Percentiles rank a stretch among this genome's conserved stretches.
These are phyloP conservation scores for Amblyjoppa proteus DNA, from an alignment of 2,888 invertebrate genomes.

Conservation along the genomic window DNA sequence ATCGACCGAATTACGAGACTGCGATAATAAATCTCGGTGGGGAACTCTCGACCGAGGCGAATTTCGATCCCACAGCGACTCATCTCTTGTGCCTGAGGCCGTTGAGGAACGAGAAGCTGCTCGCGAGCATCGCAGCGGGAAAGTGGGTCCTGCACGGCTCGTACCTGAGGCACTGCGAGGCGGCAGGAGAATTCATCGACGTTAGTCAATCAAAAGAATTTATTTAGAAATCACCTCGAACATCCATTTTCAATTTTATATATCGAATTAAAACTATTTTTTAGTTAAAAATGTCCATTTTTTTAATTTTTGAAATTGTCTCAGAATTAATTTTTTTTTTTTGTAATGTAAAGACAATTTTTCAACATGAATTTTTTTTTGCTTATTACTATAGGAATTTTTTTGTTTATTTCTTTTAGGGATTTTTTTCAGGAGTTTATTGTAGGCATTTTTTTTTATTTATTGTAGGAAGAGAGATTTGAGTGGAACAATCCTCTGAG, in stretches of 20 bases:
- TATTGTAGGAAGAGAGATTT: conserved; percentile 90
- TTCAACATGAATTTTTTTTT: too few relatives aligned
- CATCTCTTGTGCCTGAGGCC: conserved; percentile 92
- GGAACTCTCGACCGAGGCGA: conserved; percentile 86
- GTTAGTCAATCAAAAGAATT: conserved; percentile 84
- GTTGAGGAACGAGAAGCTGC: conserved; percentile 94
- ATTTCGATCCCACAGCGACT: conserved; percentile 89
- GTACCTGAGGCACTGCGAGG: conserved; percentile 90
- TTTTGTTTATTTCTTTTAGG: too few relatives aligned
- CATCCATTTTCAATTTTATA: too few relatives aligned
- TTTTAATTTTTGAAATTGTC: too few relatives aligned
- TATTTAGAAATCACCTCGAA: background rate
- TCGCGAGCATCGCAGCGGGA: conserved; percentile 94
- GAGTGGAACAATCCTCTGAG: conserved; percentile 94
- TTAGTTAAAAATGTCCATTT: too few relatives aligned
- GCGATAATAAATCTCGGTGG: conserved; percentile 89
- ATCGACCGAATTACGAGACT: conserved; percentile 86
- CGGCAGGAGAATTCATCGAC: conserved; percentile 88
- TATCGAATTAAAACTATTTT: too few relatives aligned
- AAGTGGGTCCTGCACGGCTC: conserved; percentile 95
- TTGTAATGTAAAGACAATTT: background rate
- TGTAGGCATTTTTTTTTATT: background rate
- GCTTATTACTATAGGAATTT: too few relatives aligned
- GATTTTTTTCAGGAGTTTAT: too few relatives aligned
- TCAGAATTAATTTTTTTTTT: background rate